Percentiles rank a stretch among this genome's conserved stretches.
phyloP scores from a whole-genome alignment of 2,888 invertebrate species.

The Pachycephus smyrnensis region DNA sequence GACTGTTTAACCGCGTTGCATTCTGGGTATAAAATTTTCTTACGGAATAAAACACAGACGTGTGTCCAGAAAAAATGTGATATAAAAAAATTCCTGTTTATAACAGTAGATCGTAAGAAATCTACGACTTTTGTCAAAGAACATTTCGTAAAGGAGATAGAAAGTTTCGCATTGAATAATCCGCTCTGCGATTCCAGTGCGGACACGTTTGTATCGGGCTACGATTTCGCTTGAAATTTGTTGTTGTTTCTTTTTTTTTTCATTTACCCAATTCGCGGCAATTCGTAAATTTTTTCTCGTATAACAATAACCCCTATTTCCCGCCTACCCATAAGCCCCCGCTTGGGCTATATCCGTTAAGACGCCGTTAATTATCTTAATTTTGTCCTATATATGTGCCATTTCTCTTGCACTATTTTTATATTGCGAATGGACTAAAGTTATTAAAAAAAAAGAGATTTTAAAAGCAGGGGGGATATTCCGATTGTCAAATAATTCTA shows the following conservation, averaged over 20 bases:
- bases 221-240: neutral
- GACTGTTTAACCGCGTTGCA: neutral
- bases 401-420: neutral
- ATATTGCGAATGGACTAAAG: neutral
- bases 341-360: neutral
- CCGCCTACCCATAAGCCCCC: neutral
- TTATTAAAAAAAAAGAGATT: neutral
- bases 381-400: neutral
- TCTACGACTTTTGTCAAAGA: neutral
- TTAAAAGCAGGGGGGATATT: neutral
- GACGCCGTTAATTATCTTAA: neutral
- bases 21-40: neutral
- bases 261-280: neutral
- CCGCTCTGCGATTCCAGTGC: neutral
- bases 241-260: neutral
- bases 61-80: neutral
- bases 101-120: neutral
- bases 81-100: neutral
- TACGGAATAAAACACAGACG: neutral
- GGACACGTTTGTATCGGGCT: neutral
- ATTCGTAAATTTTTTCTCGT: neutral
- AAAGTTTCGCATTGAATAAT: neutral
- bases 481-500: conserved; percentile 8
- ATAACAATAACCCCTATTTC: too few species aligned
- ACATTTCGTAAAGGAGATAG: neutral